Evolutionary conservation across 2,113 vertebrate species (phyloP).

Genomic region (Podarcis raffonei): DNA sequence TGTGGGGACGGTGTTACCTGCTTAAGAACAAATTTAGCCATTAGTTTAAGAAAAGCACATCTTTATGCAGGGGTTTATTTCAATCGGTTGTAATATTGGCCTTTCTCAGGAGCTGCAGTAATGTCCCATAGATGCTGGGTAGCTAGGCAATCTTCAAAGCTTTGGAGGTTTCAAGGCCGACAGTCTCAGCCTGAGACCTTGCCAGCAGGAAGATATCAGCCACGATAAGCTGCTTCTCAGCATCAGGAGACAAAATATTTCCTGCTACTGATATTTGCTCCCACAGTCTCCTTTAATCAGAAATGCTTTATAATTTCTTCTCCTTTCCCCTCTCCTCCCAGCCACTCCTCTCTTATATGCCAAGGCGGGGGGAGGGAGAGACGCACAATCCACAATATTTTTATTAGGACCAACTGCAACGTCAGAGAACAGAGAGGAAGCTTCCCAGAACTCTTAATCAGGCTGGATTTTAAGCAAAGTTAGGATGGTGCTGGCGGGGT

Average conservation of each 20-base stretch:
- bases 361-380: no score
- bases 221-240: not conserved
- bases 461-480: no score
- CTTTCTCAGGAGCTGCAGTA: not conserved
- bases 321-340: no score
- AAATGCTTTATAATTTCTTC: not conserved
- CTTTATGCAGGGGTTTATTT: not conserved
- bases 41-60: not conserved
- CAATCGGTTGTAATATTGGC: not conserved
- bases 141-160: not conserved
- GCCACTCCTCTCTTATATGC: no score
- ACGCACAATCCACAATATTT: no score
- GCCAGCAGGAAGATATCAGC: slow-evolving; percentile 6
- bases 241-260: slow-evolving; percentile 18
- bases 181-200: slow-evolving; percentile 8
- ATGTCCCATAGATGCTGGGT: not conserved
- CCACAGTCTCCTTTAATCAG: not conserved
- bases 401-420: no score
- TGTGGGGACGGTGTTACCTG: not conserved
- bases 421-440: no score
- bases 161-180: slow-evolving; percentile 13
- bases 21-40: not conserved
- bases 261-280: slow-evolving; percentile 24
- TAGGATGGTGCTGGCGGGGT: no score
- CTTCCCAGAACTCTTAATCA: no score